Percentiles rank a stretch among this genome's conserved stretches.
Conservation (phyloP, 2,888 invertebrate genomes). For the Diarsia dahlii region DNA sequence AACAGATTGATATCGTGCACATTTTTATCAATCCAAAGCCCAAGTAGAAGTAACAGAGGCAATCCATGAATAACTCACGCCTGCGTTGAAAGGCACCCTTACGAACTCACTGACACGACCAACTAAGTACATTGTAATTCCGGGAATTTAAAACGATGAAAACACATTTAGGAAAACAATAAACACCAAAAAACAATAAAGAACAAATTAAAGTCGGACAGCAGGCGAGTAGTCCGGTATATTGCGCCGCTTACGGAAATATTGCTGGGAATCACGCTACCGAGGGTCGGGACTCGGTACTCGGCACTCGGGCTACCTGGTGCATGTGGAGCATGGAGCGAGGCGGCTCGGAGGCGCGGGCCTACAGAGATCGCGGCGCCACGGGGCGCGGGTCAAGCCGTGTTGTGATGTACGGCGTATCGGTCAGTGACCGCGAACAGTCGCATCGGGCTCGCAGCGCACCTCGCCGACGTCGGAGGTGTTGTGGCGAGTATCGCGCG, state of each 20-base stretch:
- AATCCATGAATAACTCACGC: slow-evolving; percentile 66
- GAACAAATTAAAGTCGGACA: slow-evolving; percentile 86
- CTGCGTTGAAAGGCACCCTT: slow-evolving; percentile 65
- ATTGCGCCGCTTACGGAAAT: slow-evolving; percentile 80
- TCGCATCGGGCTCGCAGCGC: slow-evolving; percentile 75
- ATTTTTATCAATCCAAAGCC: slow-evolving; percentile 49
- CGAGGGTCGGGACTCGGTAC: slow-evolving; percentile 75
- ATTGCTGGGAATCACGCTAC: slow-evolving; percentile 86
- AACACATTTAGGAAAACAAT: slow-evolving; percentile 87
- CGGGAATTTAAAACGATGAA: slow-evolving; percentile 77
- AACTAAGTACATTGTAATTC: slow-evolving; percentile 70
- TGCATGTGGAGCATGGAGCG: slow-evolving; percentile 70
- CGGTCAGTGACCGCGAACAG: slow-evolving; percentile 86
- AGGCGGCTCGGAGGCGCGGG: slow-evolving; percentile 65
- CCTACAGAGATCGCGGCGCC: slow-evolving; percentile 62
- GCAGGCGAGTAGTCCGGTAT: slow-evolving; percentile 77
- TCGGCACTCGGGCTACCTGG: slow-evolving; percentile 73
- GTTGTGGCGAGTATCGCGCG: slow-evolving; percentile 81
- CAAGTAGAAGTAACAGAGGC: slow-evolving; percentile 44
- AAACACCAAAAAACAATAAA: slow-evolving; percentile 88
- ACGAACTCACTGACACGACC: slow-evolving; percentile 70
- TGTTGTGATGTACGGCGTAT: slow-evolving; percentile 73
- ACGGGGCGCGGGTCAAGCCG: slow-evolving; percentile 70
- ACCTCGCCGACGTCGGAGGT: slow-evolving; percentile 81
- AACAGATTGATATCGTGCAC: slow-evolving; percentile 57